Conservation (phyloP, 2,888 invertebrate genomes). For the Acholoe squamosa region DNA sequence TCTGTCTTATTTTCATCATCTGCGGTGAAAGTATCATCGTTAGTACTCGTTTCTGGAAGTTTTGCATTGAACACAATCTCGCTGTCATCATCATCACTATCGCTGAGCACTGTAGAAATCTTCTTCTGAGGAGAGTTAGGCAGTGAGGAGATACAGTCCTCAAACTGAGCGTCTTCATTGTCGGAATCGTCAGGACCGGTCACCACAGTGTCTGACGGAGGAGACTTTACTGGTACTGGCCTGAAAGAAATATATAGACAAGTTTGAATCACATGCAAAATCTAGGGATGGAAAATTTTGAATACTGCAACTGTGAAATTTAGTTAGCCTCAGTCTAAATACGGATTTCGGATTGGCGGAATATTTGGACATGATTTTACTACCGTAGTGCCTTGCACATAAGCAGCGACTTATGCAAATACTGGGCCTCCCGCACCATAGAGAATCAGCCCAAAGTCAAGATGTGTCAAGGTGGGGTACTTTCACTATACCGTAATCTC, state of each 20-base stretch:
- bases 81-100: slow-evolving; percentile 9
- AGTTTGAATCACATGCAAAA: too few relatives aligned
- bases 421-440: too few relatives aligned
- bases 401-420: too few relatives aligned
- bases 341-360: too few relatives aligned
- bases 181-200: not conserved
- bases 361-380: too few relatives aligned
- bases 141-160: slow-evolving; percentile 26
- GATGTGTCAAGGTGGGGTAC: too few relatives aligned
- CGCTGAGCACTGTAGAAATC: not conserved
- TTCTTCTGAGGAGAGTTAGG: not conserved
- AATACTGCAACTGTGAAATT: too few relatives aligned
- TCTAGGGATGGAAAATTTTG: too few relatives aligned
- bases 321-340: too few relatives aligned
- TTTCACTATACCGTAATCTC: too few relatives aligned
- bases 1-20: not conserved
- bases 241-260: not conserved
- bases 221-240: not conserved
- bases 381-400: too few relatives aligned
- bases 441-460: too few relatives aligned
- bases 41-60: not conserved
- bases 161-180: slow-evolving; percentile 19
- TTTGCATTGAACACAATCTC: slow-evolving; percentile 37
- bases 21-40: not conserved
- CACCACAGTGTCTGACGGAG: not conserved